Base-by-base conservation (phyloP, 1,140 invertebrate species). In the Pogonus chalceus region DNA sequence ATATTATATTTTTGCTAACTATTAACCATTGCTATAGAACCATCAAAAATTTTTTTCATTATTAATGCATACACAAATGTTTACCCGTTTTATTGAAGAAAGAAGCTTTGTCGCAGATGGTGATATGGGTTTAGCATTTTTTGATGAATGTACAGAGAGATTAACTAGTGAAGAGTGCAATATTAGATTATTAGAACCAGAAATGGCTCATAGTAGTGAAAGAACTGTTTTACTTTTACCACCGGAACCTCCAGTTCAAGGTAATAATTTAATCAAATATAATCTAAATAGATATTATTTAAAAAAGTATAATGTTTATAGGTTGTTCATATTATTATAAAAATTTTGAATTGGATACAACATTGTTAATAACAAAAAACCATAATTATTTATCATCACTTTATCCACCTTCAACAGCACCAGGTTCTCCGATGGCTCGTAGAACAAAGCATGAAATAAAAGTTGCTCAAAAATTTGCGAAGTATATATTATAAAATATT, bases 61-160 rank as follows among this genome's bases (percentile, higher is more conserved):
- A 58, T 69, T 97, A 62, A 87, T 93, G 72, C 87, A 83, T 65
- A 98, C 96, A 1, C 96, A 98, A 75, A 95, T 96, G 87, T 98
- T 98, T 70, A 96, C 92, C 54, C 83, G 93, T 37, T 99, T 99
- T 72, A 98, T 99, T 60, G 96, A 99, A 74, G 96, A 99, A 73
- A 80, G 96, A 31, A 97, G 93, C 62, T 98, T 99, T 75, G 92
- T 98, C 0, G 96, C 93, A 12, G 94, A 98, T 63, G 92, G 92
- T 69, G 93, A 98, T 75, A 81, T 83, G 70, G 84, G 84, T 58
- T 74, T 99, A 51, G 91, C 93, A 10, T 99, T 99, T 75, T 99
- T 99, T 68, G 96, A 99, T 72, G 94, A 99, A 68, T 98, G 95
- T 67, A 85, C 89, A 1, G 93, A 96, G 71, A 76, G 81, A 56